A percentile compares a stretch with the other conserved stretches of the same genome.
phyloP scores from a whole-genome alignment of 2,113 vertebrate genomes.

The Alouatta palliata region DNA sequence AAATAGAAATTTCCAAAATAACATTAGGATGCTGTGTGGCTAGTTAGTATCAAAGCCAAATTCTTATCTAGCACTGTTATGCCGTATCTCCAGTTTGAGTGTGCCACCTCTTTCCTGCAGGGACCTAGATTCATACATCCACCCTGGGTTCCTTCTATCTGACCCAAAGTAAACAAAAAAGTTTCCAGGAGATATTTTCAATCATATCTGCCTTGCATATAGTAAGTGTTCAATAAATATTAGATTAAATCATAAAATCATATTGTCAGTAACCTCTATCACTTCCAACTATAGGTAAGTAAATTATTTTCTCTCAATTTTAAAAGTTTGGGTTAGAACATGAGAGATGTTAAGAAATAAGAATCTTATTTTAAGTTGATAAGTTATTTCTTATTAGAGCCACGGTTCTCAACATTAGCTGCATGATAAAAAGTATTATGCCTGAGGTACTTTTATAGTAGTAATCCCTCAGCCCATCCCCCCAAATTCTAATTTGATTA shows the following conservation, averaged over 20 bases:
- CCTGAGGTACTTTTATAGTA: not conserved
- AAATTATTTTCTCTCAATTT: not conserved
- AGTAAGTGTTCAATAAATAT: not conserved
- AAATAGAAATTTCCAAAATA: not conserved
- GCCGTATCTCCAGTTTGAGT: not conserved
- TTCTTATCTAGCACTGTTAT: not conserved
- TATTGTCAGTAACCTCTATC: not conserved
- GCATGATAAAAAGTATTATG: not conserved
- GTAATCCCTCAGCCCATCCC: not conserved
- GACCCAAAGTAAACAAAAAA: not conserved
- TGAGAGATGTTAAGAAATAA: constrained; percentile 17
- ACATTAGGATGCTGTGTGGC: not conserved
- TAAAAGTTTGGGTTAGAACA: not conserved
- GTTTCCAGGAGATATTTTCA: not conserved
- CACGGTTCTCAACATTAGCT: not conserved
- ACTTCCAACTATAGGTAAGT: not conserved
- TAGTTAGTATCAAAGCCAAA: not conserved
- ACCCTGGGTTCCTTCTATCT: not conserved
- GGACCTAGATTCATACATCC: not conserved
- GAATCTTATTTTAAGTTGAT: constrained; percentile 19
- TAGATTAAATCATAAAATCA: not conserved
- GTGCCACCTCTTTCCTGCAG: not conserved
- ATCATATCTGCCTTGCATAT: not conserved
- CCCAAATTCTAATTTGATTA: not conserved
- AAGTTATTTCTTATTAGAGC: not conserved